Base-by-base conservation (phyloP, 2,797 vertebrate species). In the Dicrostonyx torquatus region DNA sequence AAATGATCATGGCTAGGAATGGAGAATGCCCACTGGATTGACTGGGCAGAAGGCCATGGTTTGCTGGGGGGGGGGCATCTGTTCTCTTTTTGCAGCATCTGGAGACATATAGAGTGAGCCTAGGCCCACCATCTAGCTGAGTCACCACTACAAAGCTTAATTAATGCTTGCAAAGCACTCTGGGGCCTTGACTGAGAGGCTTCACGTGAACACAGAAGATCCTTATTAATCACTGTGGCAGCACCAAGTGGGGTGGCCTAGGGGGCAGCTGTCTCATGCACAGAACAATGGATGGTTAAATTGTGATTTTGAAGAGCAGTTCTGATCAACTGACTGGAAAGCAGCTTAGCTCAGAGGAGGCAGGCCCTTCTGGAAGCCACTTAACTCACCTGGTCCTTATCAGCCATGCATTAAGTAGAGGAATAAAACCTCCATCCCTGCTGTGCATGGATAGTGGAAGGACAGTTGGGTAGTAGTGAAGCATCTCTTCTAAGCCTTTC, bases 201-300 rank as follows among this genome's bases (percentile, higher is more conserved):
- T 80, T 89, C 90, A 83, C 22, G 2, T 29, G 87, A 90, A 87
- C 45, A 20, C 84, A 84, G 78, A 95, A 58, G 89, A 73, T 91
- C 90, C 83, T 92, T 94, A 95, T 96, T 97, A 96, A 97, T 97
- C 97, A 97, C 76, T 34, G 90, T 78, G 86, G 62, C 29, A 43
- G 78, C 29, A 24, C 77, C 89, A 77, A 94, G 95, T 64, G 26
- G 86, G 91, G 92, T 85, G 88, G 96, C 90, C 91, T 76, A 31
- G 37, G 89, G 93, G 95, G 91, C 90, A 93, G 93, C 58, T 94
- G 82, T 94, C 76, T 94, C 40, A 34, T 2, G 40, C 58, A 84
- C 11, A 73, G 87, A 95, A 97, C 95, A 97, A 90, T 90, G 91
- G 88, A 96, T 29, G 24, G 89, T 92, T 97, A 88, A 93, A 91